Evolutionary conservation across 2,888 invertebrate genomes (phyloP), one percentile per base, ranked within the genome.

Genomic region (Lasioglossum pauxillum): DNA sequence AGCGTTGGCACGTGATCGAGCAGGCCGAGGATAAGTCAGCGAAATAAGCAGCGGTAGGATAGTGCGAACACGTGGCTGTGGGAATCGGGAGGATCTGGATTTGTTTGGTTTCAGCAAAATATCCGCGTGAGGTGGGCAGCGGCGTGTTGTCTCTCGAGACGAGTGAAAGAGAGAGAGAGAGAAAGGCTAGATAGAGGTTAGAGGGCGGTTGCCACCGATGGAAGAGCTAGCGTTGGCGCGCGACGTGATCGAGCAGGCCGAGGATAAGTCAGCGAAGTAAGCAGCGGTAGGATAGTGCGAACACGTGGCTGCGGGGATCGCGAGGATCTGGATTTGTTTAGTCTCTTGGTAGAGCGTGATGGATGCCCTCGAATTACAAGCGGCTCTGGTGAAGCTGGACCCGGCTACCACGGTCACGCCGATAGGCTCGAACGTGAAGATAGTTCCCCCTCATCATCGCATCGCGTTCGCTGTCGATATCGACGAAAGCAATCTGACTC

Each of bases 331-430:
- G 82, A 78, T 75, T 69, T 27, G 78, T 64, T 57, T 64, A 5
- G 3, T 27, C 38, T 35, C 19, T 23, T 14, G 41, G 69, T 69
- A 69, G 31, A 23, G 5, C 72, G 49, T 44, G 35, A 95, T 95
- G 95, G 95, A 95, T 82, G 94, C 95, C 75, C 86, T 95, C 86
- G 94, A 95, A 85, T 90, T 95, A 80, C 95, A 95, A 88, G 95
- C 95, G 46, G 94, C 95, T 49, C 83, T 95, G 87, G 94, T 95
- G 19, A 95, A 95, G 88, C 92, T 95, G 78, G 95, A 95, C 83
- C 95, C 95, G 67, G 95, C 94, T 19, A 95, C 95, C 49, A 95
- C 95, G 79, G 95, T 95, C 44, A 95, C 95, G 80, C 95, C 95
- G 78, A 94, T 95, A 64, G 93, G 93, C n/a, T 90, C 94, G 14